These are phyloP conservation scores for Danio choprae DNA, from an alignment of 2,797 vertebrate genomes.

Conservation along the genomic window DNA sequence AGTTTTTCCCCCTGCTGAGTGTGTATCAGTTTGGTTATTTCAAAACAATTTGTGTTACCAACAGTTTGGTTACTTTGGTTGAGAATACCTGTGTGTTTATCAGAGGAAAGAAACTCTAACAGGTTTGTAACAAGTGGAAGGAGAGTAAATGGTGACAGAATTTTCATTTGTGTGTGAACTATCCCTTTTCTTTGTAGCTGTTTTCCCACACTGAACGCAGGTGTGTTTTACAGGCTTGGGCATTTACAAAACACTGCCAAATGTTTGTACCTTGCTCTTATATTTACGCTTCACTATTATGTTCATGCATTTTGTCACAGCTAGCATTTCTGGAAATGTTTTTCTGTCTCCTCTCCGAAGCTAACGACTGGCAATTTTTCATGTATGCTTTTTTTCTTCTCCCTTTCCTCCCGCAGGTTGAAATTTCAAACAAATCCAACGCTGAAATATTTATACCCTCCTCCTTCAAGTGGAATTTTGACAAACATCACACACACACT, in stretches of 20 bases:
- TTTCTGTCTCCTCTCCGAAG: constrained; percentile 1
- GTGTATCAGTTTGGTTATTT: no score
- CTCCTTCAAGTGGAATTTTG: constrained; percentile 88
- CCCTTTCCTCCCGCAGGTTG: constrained; percentile 77
- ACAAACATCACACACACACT: constrained; percentile 93
- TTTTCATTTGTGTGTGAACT: no score
- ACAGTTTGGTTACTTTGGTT: no score
- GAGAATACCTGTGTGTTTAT: no score
- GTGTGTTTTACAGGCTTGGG: constrained; percentile 51
- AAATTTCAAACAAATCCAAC: constrained; percentile 91
- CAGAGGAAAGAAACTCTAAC: no score
- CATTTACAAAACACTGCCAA: constrained; percentile 50
- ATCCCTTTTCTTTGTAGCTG: constrained; percentile 18
- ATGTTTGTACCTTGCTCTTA: constrained; percentile 29
- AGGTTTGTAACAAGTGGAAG: no score
- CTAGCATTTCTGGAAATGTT: constrained; percentile 37
- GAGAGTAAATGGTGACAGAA: no score
- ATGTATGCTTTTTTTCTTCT: constrained; percentile 17
- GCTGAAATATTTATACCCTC: constrained; percentile 95
- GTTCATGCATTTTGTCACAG: constrained; percentile 44
- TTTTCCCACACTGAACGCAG: constrained; percentile 59
- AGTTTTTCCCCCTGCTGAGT: no score
- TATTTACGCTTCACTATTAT: constrained; percentile 53
- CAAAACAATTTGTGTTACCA: no score
- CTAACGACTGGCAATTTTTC: neutral